Evolutionary conservation across 2,113 vertebrate species (phyloP), one percentile per base, ranked within the genome.

Genomic region (Dascyllus trimaculatus): DNA sequence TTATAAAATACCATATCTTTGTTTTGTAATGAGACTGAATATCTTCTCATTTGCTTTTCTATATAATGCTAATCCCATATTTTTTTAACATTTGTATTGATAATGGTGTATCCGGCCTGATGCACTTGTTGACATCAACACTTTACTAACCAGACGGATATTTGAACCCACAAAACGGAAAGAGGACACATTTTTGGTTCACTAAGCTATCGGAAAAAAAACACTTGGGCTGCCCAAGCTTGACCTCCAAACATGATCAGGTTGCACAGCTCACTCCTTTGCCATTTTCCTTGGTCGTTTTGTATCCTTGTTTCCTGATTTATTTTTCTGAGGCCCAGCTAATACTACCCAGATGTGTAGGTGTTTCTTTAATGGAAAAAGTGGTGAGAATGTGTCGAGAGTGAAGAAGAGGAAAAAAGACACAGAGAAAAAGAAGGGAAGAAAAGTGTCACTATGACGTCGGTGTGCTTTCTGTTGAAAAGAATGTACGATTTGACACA

Each of bases 281-380:
- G 45, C 35, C 61, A 75, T 86, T 66, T 51, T 59, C 84, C 48
- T 69, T 66, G 5, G 17, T 65, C 58, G 73, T 75, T 75, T 86
- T 72, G 25, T 87, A 66, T 80, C 80, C 67, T 70, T 67, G 43
- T 88, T 65, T 86, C 80, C 53, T 78, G 77, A 88, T 91, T 91
- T 88, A 75, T 93, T 81, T 85, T 84, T 84, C 52, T 68, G 75
- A 85, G 74, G 83, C 62, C 62, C 70, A 25, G 43, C 69, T 91
- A 92, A 91, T 75, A 71, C 53, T 61, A 65, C 62, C 86, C 91
- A 92, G 88, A 92, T 91, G 88, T 91, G 69, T 43, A 17, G 80
- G 70, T 78, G 84, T 85, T 88, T 84, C 66, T 80, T 67, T 78
- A 77, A 80, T 3, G 15, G 57, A 73, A 87, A 87, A 78, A 65